Conservation (phyloP, 2,888 invertebrate genomes). For the Papilio demoleus region DNA sequence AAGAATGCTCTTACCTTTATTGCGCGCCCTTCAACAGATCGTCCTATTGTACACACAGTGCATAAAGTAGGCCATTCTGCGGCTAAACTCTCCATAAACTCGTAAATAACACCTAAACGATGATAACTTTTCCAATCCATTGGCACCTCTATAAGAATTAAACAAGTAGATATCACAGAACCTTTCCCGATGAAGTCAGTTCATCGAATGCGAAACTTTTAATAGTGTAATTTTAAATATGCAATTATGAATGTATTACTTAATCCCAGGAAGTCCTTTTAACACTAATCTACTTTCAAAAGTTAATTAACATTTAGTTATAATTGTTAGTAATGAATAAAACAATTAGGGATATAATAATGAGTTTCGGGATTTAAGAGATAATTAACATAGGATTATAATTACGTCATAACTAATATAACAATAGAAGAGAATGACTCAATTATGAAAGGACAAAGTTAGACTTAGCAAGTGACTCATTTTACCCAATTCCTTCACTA, state of each 20-base stretch:
- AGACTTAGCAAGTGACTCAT: not conserved
- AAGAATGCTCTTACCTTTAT: constrained; percentile 58
- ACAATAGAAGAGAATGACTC: not conserved
- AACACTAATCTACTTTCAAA: not conserved
- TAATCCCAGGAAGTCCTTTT: constrained; percentile 4
- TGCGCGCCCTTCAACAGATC: constrained; percentile 69
- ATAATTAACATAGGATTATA: constrained; percentile 9
- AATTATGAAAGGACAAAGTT: not conserved
- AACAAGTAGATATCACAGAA: not conserved
- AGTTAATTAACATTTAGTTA: not conserved
- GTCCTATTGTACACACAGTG: constrained; percentile 65
- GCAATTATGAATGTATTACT: not conserved
- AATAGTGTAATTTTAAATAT: not conserved
- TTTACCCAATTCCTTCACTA: not conserved
- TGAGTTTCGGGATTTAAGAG: constrained; percentile 6
- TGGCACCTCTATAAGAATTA: constrained; percentile 24
- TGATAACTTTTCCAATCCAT: constrained; percentile 76
- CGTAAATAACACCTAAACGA: constrained; percentile 67
- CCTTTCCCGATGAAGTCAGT: constrained; percentile 13
- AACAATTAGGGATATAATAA: constrained; percentile 4
- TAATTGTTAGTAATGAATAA: not conserved
- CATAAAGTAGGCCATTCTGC: constrained; percentile 67
- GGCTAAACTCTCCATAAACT: constrained; percentile 65
- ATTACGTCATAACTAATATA: not conserved
- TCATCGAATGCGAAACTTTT: not conserved